Evolutionary conservation across 2,797 vertebrate species (phyloP), one percentile per base, ranked within the genome.

Genomic region (Galaxias olidus): DNA sequence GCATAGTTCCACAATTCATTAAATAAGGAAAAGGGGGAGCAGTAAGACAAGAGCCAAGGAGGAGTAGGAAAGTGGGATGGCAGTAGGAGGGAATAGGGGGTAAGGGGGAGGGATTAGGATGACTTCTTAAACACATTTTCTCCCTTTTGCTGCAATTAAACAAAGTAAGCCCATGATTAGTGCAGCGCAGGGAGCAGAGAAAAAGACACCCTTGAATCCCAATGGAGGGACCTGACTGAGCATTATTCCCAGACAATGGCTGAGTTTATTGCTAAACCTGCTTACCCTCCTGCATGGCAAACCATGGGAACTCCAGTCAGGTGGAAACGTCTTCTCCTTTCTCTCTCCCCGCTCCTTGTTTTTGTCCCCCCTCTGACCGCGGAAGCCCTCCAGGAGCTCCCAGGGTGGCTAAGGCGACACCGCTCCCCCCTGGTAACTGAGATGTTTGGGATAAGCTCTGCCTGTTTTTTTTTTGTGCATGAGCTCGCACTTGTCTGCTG

Each of bases 251-350:
- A 92, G 93, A 98, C 97, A 99, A 99, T 96, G 94, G 92, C 88
- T 87, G 92, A 97, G 96, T 98, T 99, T 98, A 98, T 98, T 98
- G 96, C 97, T 93, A 94, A 95, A 96, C 97, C 96, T 98, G 96
- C 96, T 98, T 98, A 95, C 95, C 91, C 94, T 93, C 93, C 90
- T 94, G 95, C 95, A 95, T 89, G 43, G 89, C 89, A 94, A 96
- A 96, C 97, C 97, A 99, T 99, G 97, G 97, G 96, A 99, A 98
- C 96, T 96, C 90, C 96, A 97, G 94, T 99, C 95, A 96, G 97
- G 95, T 98, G 97, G 97, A 99, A 98, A 98, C 94, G n/a, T n/a
- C 54, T 0, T 43, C 40, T 52, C 30, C 44, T 46, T 9, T 48
- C 11, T 30, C 43, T 59, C 53, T n/a, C 45, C 44, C 47, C 13